Base-by-base conservation (phyloP, 2,888 invertebrate species). In the Dichetophora obliterata region DNA sequence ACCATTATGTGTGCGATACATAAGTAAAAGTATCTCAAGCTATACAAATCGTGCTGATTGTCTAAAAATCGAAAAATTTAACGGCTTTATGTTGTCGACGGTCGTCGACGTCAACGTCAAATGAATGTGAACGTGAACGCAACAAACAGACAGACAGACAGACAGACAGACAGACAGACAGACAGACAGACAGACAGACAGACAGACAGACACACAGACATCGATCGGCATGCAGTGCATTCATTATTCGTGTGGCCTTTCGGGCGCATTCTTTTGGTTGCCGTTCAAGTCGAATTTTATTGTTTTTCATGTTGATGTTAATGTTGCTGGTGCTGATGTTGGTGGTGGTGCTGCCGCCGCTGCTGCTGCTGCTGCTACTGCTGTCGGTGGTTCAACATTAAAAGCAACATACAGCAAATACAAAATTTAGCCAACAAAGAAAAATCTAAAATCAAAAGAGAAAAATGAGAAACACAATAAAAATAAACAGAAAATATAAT, bases 201-300 rank as follows among this genome's bases (percentile, higher is more conserved):
- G 16, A 5, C 48, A 50, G 50, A 24, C 31, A 52, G 69, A 5
- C 24, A 27, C n/a, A 14, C 27, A 22, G 48, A 22, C 48, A 66
- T 37, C 24, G 66, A 69, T 24, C 69, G 52, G 69, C 69, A 34
- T 52, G 31, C 52, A 27, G 69, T 43, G 14, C 11, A 43, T 43
- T 43, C 11, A 43, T 43, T 43, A 43, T 43, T 48, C 63, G 72
- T 61, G 48, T 73, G 72, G 72, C 72, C 72, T 61, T 63, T 73
- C 72, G 72, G 70, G 61, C 61, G 72, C 72, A 73, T 73, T 73
- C 72, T 48, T 72, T 61, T 11, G 72, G 61, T 73, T 43, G 72
- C 71, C 27, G 59, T 57, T 59, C 37, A 71, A 71, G 71, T 71
- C 54, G 59, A 57, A 59, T 22, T 43, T 72, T 72, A 22, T 61